Conservation (phyloP, 2,888 invertebrate genomes). For the Euclidia mi region DNA sequence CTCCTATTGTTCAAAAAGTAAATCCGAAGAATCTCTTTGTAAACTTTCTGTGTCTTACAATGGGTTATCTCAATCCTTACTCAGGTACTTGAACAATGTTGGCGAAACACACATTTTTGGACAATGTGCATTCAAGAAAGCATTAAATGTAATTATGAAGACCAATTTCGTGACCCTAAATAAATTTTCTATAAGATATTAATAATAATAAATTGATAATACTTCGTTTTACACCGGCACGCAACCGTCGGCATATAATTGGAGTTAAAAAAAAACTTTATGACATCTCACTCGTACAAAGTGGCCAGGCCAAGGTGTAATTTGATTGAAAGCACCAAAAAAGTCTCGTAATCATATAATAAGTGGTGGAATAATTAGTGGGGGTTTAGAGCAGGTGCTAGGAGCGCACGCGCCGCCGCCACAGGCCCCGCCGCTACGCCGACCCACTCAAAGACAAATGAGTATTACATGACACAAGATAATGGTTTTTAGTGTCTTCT, state of each 20-base stretch:
- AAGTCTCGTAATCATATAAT: conserved; percentile 89
- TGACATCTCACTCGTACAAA: conserved; percentile 88
- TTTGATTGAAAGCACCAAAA: conserved; percentile 90
- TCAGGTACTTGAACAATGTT: conserved; percentile 13
- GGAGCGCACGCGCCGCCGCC: conserved; percentile 52
- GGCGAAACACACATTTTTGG: conserved; percentile 10
- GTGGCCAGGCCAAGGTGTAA: conserved; percentile 87
- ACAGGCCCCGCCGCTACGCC: conserved; percentile 57
- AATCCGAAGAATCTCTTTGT: conserved; percentile 51
- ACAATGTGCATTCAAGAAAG: conserved; percentile 7
- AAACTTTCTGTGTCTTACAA: conserved; percentile 49
- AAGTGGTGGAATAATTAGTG: conserved; percentile 89
- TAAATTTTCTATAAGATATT: conserved; percentile 33
- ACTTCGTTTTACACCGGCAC: conserved; percentile 81
- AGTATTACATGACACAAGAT: conserved; percentile 59
- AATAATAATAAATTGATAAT: conserved; percentile 67
- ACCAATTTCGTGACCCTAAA: conserved; percentile 33
- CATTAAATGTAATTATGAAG: conserved; percentile 11
- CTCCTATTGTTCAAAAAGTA: conserved; percentile 52
- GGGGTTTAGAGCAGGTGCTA: conserved; percentile 86
- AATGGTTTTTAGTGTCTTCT: conserved; percentile 39
- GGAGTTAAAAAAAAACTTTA: conserved; percentile 78
- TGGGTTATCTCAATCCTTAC: conserved; percentile 41
- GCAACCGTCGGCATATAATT: conserved; percentile 70
- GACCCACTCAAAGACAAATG: conserved; percentile 66